Percentiles rank a stretch among this genome's conserved stretches.
phyloP scores from a whole-genome alignment of 2,113 vertebrate species.

The Notiomystis cincta region DNA sequence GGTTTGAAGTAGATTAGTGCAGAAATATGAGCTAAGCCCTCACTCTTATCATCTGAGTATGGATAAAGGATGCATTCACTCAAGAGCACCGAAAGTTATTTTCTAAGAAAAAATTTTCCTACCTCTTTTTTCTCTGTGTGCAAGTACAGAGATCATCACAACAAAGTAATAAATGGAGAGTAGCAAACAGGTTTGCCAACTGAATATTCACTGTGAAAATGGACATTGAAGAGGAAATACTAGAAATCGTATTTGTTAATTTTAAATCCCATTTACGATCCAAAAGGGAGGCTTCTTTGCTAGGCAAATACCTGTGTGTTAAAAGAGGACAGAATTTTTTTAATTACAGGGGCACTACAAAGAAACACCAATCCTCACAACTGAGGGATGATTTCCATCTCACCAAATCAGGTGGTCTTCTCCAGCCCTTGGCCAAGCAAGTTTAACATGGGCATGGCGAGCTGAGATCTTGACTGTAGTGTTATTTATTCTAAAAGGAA shows the following conservation, averaged over 20 bases:
- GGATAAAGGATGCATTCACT: slow-evolving; percentile 63
- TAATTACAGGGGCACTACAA: neutral
- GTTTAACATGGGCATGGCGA: neutral
- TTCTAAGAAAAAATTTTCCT: slow-evolving; percentile 3
- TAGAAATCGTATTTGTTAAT: slow-evolving; percentile 5
- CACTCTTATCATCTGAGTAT: slow-evolving; percentile 60
- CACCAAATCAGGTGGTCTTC: neutral
- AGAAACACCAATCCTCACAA: neutral
- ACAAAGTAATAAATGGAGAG: neutral
- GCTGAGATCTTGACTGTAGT: neutral
- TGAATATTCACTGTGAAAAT: neutral
- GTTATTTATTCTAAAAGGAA: neutral
- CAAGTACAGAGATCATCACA: neutral
- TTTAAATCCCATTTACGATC: slow-evolving; percentile 14
- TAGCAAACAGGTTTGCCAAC: slow-evolving; percentile 22
- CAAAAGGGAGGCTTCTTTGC: neutral
- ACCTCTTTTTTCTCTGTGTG: neutral
- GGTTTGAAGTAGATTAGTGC: slow-evolving; percentile 63
- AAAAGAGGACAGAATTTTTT: neutral
- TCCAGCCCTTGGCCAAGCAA: neutral
- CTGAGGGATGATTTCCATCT: neutral
- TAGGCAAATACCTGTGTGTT: neutral
- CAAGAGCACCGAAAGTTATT: slow-evolving; percentile 58
- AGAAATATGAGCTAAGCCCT: slow-evolving; percentile 65
- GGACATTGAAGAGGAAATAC: neutral